Base-by-base conservation (phyloP, 2,888 invertebrate species). In the Aphodius granarius region DNA sequence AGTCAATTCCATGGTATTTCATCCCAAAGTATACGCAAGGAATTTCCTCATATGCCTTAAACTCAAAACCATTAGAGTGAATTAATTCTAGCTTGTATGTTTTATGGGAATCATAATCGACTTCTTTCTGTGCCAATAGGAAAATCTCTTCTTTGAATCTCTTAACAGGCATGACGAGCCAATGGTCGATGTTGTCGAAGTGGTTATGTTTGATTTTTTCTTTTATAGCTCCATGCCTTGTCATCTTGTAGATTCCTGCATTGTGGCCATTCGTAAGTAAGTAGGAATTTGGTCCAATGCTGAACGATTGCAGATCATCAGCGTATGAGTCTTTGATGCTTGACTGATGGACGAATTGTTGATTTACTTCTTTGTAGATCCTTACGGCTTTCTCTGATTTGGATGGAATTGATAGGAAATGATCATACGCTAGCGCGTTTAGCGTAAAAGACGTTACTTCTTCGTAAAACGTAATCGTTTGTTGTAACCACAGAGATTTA, bases 111-210 rank as follows among this genome's bases (percentile, higher is more conserved):
- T 78, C 81, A 75, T 86, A 83, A 72, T 85, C 80, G 19, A 86
- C 18, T 20, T 71, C 73, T 21, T 85, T 83, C 81, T 89, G 88
- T 2, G 86, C 82, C 5, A 89, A 77, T 65, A 89, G 77, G 68
- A 89, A 79, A 0, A 87, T 84, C 74, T 89, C 89, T 76, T 88
- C 86, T 73, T 88, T 84, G 76, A 88, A 88, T 2, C 86, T 88
- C 73, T 85, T 81, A 0, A 88, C 75, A 0, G 85, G 86, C 63
- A 89, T 78, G 3, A 85, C 83, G 63, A 86, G 78, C 85, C 86
- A 87, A 78, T 81, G 84, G 19, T 84, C 79, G 2, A 86, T 80
- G 3, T 82, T 82, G 9, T 84, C 79, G 17, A 86, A 80, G 78
- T 85, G 80, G 6, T 82, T 82, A 66, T 85, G 81, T 0, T 76